Base-by-base conservation (phyloP, 2,113 vertebrate genomes). In the Tamias sibiricus region DNA sequence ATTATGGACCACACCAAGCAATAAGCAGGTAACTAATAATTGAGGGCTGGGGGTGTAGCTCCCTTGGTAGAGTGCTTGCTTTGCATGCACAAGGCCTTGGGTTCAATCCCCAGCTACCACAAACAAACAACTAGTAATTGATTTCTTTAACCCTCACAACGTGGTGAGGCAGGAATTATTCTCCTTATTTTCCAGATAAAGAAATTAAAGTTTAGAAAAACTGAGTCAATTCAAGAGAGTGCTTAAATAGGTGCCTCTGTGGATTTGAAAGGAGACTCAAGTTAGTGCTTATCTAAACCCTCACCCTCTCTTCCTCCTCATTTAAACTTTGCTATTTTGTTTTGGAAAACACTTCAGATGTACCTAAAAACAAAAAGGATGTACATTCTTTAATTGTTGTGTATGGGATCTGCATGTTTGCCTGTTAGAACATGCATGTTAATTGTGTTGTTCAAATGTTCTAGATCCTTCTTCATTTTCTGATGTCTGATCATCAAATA, bases 131-230 rank as follows among this genome's bases (percentile, higher is more conserved):
- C 37, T 79, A 17, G 26, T 16, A 4, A 37, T 77, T 74, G 59
- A 19, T 71, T 90, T 87, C 40, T 72, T 52, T 90, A 69, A 62
- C 81, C 28, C 49, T 72, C 44, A 75, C 8, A 49, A 44, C 13
- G 37, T 30, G 19, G 4, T 35, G 42, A 75, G 40, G 32, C 74
- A 64, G 26, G 24, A 30, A 52, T 87, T 82, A 74, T 22, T 42
- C 22, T 16, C 35, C 47, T 69, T 30, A 68, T 92, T 95, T 97
- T 87, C 42, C 40, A 97, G 69, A 87, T 66, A 74, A 92, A 28
- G 71, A 87, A 92, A 87, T 62, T 37, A 86, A 95, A 91, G 26
- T 75, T 66, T 54, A 87, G 76, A 82, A 40, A n/a, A 68, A 66
- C 8, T 82, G 47, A 82, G 47, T 75, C 26, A 90, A 59, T 90